These are phyloP conservation scores for Sialia sialis DNA, from an alignment of 2,113 vertebrate species.

Conservation along the genomic window DNA sequence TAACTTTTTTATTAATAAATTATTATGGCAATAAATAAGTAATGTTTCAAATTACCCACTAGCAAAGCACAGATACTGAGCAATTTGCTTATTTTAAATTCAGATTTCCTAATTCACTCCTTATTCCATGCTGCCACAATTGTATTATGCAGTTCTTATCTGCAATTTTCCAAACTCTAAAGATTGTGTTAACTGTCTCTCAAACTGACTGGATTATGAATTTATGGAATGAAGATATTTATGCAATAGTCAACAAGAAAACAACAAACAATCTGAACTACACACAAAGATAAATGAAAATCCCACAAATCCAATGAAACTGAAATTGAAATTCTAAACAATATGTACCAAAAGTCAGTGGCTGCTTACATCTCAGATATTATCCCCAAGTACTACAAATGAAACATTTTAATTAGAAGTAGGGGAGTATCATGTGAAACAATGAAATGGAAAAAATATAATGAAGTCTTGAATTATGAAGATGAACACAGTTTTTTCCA, in stretches of 20 bases:
- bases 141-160: neutral
- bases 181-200: neutral
- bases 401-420: neutral
- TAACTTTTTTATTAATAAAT: conserved; percentile 44
- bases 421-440: neutral
- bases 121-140: neutral
- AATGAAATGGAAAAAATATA: neutral
- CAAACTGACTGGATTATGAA: neutral
- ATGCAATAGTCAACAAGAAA: neutral
- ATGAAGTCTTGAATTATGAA: neutral
- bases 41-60: conserved; percentile 3
- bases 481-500: neutral
- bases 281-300: neutral
- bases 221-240: neutral
- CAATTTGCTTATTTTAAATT: conserved; percentile 13
- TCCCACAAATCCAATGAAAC: neutral
- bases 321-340: neutral
- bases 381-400: neutral
- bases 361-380: neutral
- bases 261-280: neutral
- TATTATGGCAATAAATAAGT: conserved; percentile 30
- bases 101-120: neutral
- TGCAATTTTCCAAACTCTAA: neutral
- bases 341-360: neutral
- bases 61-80: neutral